These are phyloP conservation scores for Melanotaenia boesemani DNA, from an alignment of 2,797 vertebrate genomes.

Conservation along the genomic window DNA sequence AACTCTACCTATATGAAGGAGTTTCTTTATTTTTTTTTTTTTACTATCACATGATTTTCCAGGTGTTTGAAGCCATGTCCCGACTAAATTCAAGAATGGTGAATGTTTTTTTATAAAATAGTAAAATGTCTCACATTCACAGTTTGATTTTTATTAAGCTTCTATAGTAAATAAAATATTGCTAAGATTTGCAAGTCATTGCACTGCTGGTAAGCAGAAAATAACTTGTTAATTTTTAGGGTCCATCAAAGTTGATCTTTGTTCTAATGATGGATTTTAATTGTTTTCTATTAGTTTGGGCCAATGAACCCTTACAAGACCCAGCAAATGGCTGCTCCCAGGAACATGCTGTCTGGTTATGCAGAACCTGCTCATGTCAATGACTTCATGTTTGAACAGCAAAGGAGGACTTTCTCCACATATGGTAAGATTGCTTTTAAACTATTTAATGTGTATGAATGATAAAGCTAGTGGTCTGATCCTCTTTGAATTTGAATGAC, in stretches of 20 bases:
- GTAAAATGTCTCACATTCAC: no score
- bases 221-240: neutral
- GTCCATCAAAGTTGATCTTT: neutral
- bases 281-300: conserved; percentile 86
- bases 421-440: conserved; percentile 84
- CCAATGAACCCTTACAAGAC: conserved; percentile 93
- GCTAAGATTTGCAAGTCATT: no score
- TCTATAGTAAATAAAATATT: no score
- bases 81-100: no score
- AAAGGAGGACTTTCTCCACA: conserved; percentile 96
- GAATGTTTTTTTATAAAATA: no score
- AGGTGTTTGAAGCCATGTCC: no score
- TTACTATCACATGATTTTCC: no score
- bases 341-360: conserved; percentile 98
- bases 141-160: no score
- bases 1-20: no score
- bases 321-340: conserved; percentile 97
- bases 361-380: conserved; percentile 97
- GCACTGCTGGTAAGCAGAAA: no score
- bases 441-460: neutral
- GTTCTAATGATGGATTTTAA: neutral
- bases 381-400: conserved; percentile 99
- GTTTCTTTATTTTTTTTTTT: no score
- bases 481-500: neutral
- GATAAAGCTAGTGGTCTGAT: neutral